Evolutionary conservation across 2,113 vertebrate species (phyloP).

Genomic region (Podarcis muralis): DNA sequence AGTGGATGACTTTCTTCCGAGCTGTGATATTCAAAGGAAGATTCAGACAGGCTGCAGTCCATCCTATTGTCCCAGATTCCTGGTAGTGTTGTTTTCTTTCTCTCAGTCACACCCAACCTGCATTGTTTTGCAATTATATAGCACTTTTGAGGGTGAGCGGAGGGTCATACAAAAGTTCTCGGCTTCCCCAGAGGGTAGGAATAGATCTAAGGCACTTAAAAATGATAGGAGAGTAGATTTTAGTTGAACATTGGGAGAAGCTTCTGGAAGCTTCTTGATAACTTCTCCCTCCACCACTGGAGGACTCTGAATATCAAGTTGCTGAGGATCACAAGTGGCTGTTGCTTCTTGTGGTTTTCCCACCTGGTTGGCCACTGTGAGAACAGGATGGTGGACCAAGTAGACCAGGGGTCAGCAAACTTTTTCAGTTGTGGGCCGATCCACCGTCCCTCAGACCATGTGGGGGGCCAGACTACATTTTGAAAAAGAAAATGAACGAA

Average conservation of each 20-base stretch:
- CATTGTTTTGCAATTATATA: neutral
- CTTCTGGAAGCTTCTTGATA: neutral
- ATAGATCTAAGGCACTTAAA: neutral
- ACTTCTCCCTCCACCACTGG: too few relatives aligned
- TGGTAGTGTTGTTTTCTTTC: neutral
- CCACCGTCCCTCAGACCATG: too few relatives aligned
- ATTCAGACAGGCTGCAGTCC: neutral
- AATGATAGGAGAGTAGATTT: neutral
- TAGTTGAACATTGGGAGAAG: neutral
- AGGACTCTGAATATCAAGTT: too few relatives aligned
- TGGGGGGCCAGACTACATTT: too few relatives aligned
- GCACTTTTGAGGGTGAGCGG: neutral
- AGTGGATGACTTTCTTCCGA: slow-evolving; percentile 12
- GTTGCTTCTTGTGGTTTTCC: too few relatives aligned
- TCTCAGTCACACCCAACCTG: neutral
- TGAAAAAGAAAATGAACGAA: too few relatives aligned
- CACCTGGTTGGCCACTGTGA: too few relatives aligned
- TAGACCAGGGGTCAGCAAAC: neutral
- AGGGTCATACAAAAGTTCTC: too few relatives aligned
- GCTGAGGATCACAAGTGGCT: too few relatives aligned
- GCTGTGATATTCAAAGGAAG: slow-evolving; percentile 5
- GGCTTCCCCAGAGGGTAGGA: too few relatives aligned
- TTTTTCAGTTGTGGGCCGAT: too few relatives aligned
- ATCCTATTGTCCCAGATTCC: slow-evolving; percentile 24
- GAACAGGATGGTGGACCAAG: too few relatives aligned